Base-by-base conservation (phyloP, 92 coral and sea anemone species). In the Epizoanthus ramosus region DNA sequence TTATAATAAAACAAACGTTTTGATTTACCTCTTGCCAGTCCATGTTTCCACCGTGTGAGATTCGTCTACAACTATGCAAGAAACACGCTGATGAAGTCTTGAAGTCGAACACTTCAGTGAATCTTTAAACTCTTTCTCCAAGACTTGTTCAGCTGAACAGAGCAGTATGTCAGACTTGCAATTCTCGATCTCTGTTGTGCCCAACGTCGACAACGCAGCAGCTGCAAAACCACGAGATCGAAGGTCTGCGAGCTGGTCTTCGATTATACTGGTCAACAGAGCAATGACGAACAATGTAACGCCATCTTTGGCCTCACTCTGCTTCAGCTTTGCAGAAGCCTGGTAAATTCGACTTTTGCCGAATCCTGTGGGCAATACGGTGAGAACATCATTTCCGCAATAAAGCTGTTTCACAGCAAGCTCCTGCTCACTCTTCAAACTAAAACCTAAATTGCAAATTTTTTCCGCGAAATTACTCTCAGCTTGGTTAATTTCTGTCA, bases 341-440 rank as follows among this genome's bases (percentile, higher is more conserved):
- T 68, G 54, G 74, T 68, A 68, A 68, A 68, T 68, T 39, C 74
- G 74, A 68, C 5, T 24, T 68, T 68, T 68, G 74, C 74, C 74
- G 74, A 68, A 68, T 68, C 74, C 74, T 68, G 54, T 6, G 74
- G 74, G 53, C 74, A 68, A 33, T 68, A 68, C 74, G 54, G 56
- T 53, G 71, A 16, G 71, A 39, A 68, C 74, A 10, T 68, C 54
- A 1, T 68, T 68, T 68, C 74, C 53, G 74, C 15, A 0, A 68
- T 68, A 68, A 56, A 35, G 37, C 74, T 68, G 74, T 68, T 68
- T 68, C 37, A 68, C 25, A 68, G 23, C 74, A 68, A 56, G 23
- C 74, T 68, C 74, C 37, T 68, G 57, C 54, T 68, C 57, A 68
- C 74, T 1, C 74, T 35, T 35, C 74, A 68, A 68, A 68, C 74